These are phyloP conservation scores for Paralichthys olivaceus DNA, from an alignment of 2,113 vertebrate species.

Conservation along the genomic window DNA sequence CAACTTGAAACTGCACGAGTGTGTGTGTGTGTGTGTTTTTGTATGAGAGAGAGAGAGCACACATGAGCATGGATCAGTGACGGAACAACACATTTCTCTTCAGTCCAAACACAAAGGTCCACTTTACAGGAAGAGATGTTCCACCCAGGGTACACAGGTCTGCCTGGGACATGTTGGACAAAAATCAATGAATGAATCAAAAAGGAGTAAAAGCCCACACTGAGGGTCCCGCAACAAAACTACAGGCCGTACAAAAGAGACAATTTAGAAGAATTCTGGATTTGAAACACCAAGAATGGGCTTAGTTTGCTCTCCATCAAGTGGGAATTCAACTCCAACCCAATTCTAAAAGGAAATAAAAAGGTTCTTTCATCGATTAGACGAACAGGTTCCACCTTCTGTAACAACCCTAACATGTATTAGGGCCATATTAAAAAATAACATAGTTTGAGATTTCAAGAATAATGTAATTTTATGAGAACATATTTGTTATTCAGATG, in stretches of 20 bases:
- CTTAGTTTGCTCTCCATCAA: constrained; percentile 20
- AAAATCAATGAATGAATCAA: constrained; percentile 64
- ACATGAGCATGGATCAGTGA: constrained; percentile 6
- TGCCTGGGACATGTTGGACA: constrained; percentile 14
- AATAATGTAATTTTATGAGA: too few species aligned
- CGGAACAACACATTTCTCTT: constrained; percentile 15
- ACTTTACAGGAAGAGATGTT: constrained; percentile 25
- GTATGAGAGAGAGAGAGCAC: not conserved
- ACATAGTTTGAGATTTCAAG: too few species aligned
- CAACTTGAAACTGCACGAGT: constrained; percentile 16
- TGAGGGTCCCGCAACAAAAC: constrained; percentile 24
- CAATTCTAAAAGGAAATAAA: not conserved
- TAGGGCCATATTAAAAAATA: too few species aligned
- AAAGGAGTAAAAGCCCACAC: constrained; percentile 2
- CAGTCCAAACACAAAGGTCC: constrained; percentile 33
- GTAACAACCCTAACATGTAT: not conserved
- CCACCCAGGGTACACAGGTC: not conserved
- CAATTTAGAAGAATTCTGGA: constrained; percentile 38
- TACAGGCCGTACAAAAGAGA: constrained; percentile 33
- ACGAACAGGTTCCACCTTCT: not conserved
- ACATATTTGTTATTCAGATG: too few species aligned
- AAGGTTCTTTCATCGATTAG: constrained; percentile 1
- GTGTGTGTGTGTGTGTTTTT: constrained; percentile 1
- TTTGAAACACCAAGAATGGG: constrained; percentile 13
- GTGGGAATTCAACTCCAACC: constrained; percentile 2